Base-by-base conservation (phyloP, 2,113 vertebrate genomes). In the Trichomycterus rosablanca region DNA sequence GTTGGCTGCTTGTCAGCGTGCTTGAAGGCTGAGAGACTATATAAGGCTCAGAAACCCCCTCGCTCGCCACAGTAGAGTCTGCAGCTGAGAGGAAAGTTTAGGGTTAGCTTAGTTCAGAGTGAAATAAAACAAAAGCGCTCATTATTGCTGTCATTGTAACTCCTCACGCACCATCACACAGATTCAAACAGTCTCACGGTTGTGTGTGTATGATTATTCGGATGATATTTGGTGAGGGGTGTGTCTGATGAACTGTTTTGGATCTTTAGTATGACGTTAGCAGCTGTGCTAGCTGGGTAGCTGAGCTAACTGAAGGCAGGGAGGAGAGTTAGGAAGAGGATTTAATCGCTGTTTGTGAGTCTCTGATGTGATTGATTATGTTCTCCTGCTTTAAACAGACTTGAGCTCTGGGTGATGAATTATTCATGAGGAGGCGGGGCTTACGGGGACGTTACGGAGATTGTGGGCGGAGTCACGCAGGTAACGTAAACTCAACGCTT, bases 321-420 rank as follows among this genome's bases (percentile, higher is more conserved):
- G 9, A 35, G 9, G 76, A 32, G 77, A 75, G 80, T 48, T 68
- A 66, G 61, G 69, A 35, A 54, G 75, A 71, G 77, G 45, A 80
- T 78, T 75, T n/a, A n/a, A 73, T 74, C 64, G 68, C 62, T 76
- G 8, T 22, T 35, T 24, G 37, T 48, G 48, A 63, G 52, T 50
- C 49, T 70, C 49, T 58, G n/a, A n/a, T n/a, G n/a, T n/a, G n/a
- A 55, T 49, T 62, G 49, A 39, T 44, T 40, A 49, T 19, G n/a
- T 16, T 54, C 55, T 15, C 23, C 51, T 22, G 26, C 22, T 35
- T 43, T 12, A 30, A 34, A n/a, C 53, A 42, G 58, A 42, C 20
- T 60, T 53, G 46, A 12, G 32, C 54, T 22, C 39, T 11, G 32
- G 44, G 4, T 59, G 20, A 63, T 77, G 63, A 70, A 51, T 75